phyloP scores from a whole-genome alignment of 2,888 invertebrate species.

The Callosobruchus maculatus region DNA sequence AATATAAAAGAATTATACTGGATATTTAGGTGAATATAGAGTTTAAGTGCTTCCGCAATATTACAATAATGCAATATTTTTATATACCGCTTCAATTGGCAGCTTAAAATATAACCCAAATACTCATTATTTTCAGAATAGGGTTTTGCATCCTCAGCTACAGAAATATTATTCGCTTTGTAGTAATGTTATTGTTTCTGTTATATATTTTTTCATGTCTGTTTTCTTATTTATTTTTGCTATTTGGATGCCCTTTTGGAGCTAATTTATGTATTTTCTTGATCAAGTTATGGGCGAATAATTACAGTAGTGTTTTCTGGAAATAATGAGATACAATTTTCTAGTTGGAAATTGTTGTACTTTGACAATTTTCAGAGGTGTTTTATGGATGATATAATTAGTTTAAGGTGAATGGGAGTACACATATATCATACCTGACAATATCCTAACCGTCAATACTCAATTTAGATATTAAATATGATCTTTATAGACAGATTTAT shows the following conservation, averaged over 20 bases:
- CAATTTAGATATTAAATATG: constrained; percentile 39
- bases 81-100: not conserved
- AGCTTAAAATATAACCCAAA: not conserved
- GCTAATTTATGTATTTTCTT: not conserved
- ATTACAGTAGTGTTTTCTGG: not conserved
- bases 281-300: not conserved
- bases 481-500: constrained; percentile 31
- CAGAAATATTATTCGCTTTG: not conserved
- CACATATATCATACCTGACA: constrained; percentile 3
- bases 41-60: not conserved
- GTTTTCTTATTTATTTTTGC: no score
- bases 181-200: not conserved
- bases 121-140: not conserved
- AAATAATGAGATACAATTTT: not conserved
- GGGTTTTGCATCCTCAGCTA: not conserved
- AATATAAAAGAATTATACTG: not conserved
- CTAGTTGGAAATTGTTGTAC: not conserved
- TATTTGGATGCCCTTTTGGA: not conserved
- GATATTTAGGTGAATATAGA: not conserved
- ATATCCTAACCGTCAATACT: constrained; percentile 37
- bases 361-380: not conserved
- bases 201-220: not conserved
- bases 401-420: not conserved
- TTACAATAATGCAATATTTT: not conserved
- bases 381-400: not conserved